These are phyloP conservation scores for Lordiphosa collinella DNA, from an alignment of 1,140 invertebrate genomes.

Conservation along the genomic window DNA sequence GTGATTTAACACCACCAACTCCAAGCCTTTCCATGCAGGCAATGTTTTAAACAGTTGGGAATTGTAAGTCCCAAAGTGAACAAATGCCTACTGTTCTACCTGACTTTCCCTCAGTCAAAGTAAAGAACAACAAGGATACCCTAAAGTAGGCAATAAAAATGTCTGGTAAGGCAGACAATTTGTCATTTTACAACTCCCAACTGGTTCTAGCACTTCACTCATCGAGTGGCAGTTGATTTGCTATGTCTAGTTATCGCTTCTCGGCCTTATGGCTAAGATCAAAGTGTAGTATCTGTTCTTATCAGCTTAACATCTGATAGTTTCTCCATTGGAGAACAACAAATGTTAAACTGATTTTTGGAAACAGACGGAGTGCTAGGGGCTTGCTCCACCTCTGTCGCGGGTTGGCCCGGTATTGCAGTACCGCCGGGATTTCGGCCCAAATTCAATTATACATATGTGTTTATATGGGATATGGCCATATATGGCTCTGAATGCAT, in stretches of 20 bases:
- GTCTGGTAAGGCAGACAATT: too few species aligned
- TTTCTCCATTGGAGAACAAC: slow-evolving; percentile 82
- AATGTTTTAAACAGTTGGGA: too few species aligned
- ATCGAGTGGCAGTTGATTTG: not conserved
- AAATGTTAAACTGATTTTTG: slow-evolving; percentile 85
- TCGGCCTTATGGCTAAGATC: slow-evolving; percentile 81
- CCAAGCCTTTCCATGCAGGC: too few species aligned
- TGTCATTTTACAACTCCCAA: slow-evolving; percentile 1
- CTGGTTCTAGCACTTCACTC: too few species aligned
- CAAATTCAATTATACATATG: too few species aligned
- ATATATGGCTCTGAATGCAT: too few species aligned
- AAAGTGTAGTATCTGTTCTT: slow-evolving; percentile 84
- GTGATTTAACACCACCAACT: not conserved
- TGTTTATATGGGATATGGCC: too few species aligned
- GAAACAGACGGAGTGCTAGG: slow-evolving; percentile 80
- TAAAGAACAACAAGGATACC: too few species aligned
- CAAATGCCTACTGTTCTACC: not conserved
- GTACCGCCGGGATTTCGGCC: slow-evolving; percentile 69
- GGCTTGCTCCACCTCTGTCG: slow-evolving; percentile 81
- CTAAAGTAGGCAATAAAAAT: slow-evolving; percentile 6
- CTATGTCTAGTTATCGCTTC: slow-evolving; percentile 65
- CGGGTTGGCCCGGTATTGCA: slow-evolving; percentile 84
- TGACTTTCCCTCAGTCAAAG: too few species aligned
- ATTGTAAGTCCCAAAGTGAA: slow-evolving; percentile 3
- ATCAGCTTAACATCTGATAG: slow-evolving; percentile 86